Evolutionary conservation across 2,113 vertebrate genomes (phyloP), one percentile per base, ranked within the genome.

Genomic region (Cisticola juncidis): DNA sequence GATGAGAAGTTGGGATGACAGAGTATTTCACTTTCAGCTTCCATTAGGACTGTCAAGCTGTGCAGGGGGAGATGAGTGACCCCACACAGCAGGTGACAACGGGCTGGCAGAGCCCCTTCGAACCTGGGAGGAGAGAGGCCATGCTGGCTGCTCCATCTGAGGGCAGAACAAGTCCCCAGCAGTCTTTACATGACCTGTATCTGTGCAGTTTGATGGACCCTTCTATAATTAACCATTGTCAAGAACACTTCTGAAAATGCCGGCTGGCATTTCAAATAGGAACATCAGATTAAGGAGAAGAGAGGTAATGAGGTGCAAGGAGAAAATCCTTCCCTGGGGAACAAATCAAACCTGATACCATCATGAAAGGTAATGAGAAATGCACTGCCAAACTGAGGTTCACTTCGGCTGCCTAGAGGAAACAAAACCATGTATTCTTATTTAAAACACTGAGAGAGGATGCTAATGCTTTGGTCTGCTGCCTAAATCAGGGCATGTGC

Each of bases 221-320:
- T 88, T 90, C 92, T 90, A 42, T 96, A 93, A 96, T 92, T 93
- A 96, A 88, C 92, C 50, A 78, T 92, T 97, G 95, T 94, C 95
- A 93, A 83, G 92, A 95, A 60, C 80, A 47, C 79, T 93, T 88
- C 91, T 91, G 86, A 78, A 94, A 94, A 86, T 44, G 35, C 83
- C 2, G 6, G 9, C 61, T 95, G 88, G 51, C 91, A 87, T 96
- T 95, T 92, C 51, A 60, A 60, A 86, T 53, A 89, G 83, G 86
- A 95, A 76, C 80, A 84, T 94, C 89, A 86, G 88, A 94, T 94
- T 96, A 96, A 88, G 80, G 51, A 92, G 76, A 95, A 82, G 68
- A 92, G 88, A 94, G 25, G 94, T 96, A 95, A 96, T 96, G 95
- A 96, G 92, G 92, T 95, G 92, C 94, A 94, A 91, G 92, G 73